Evolutionary conservation across 2,888 invertebrate genomes (phyloP).

Genomic region (Xestia c-nigrum): DNA sequence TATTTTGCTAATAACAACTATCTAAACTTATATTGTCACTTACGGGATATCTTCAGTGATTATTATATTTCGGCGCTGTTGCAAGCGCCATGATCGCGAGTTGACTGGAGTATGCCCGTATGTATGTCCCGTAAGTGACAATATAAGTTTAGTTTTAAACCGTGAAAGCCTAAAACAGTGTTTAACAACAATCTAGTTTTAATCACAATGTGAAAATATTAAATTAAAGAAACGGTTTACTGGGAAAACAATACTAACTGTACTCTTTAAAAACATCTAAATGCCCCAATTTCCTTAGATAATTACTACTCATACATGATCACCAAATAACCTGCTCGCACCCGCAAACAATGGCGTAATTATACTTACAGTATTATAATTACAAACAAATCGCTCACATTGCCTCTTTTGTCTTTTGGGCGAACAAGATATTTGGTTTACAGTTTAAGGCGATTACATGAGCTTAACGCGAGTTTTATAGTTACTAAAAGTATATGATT

Average conservation of each 20-base stretch:
- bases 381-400: slow-evolving; percentile 47
- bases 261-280: background rate
- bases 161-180: too few species aligned
- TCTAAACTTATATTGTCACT: too few species aligned
- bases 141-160: too few species aligned
- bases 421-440: too few species aligned
- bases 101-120: too few species aligned
- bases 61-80: too few species aligned
- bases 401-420: slow-evolving; percentile 29
- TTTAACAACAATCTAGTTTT: background rate
- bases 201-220: background rate
- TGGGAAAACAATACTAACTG: background rate
- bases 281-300: background rate
- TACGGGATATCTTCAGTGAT: too few species aligned
- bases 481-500: too few species aligned
- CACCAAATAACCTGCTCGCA: slow-evolving; percentile 22
- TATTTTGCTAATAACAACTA: background rate
- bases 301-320: background rate
- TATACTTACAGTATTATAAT: slow-evolving; percentile 60
- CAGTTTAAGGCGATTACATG: too few species aligned
- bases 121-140: too few species aligned
- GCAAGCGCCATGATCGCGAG: too few species aligned
- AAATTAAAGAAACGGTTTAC: background rate
- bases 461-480: too few species aligned
- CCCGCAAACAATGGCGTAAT: slow-evolving; percentile 64